A percentile compares a stretch with the other conserved stretches of the same genome.
Evolutionary conservation across 2,888 invertebrate genomes (phyloP).

Genomic region (Diarsia mendica): DNA sequence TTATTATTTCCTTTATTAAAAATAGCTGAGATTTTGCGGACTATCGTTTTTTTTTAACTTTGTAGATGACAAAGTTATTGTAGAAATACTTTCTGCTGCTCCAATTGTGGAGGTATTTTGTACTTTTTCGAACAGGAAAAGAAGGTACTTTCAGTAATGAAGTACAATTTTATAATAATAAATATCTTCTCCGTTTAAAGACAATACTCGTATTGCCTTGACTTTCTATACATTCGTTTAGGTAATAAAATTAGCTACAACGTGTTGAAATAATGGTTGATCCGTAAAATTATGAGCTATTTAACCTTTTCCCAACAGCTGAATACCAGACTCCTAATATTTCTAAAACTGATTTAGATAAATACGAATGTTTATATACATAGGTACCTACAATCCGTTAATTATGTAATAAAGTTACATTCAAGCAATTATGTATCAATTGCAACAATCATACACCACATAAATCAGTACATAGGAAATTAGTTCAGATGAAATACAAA

Average conservation of each 20-base stretch:
- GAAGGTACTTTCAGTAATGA: neutral
- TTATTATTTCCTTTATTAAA: conserved; percentile 67
- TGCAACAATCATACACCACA: neutral
- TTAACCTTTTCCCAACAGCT: neutral
- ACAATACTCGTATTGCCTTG: no score
- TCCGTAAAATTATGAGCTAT: neutral
- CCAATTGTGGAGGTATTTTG: neutral
- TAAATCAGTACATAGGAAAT: conserved; percentile 14
- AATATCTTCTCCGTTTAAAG: neutral
- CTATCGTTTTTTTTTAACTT: conserved; percentile 34
- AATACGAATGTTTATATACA: neutral
- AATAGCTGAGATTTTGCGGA: conserved; percentile 59
- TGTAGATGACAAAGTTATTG: conserved; percentile 3
- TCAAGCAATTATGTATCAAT: neutral
- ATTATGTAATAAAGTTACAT: neutral
- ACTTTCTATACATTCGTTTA: neutral
- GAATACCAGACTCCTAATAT: no score
- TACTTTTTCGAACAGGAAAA: neutral
- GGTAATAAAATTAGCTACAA: neutral
- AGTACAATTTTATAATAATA: neutral
- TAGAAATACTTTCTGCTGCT: neutral
- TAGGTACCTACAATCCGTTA: neutral
- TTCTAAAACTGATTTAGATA: no score
- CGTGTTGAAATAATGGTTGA: neutral
- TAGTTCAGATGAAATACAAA: conserved; percentile 27